A percentile compares a stretch with the other conserved stretches of the same genome.
phyloP scores from a whole-genome alignment of 2,797 vertebrate species.

The Girardinus metallicus region DNA sequence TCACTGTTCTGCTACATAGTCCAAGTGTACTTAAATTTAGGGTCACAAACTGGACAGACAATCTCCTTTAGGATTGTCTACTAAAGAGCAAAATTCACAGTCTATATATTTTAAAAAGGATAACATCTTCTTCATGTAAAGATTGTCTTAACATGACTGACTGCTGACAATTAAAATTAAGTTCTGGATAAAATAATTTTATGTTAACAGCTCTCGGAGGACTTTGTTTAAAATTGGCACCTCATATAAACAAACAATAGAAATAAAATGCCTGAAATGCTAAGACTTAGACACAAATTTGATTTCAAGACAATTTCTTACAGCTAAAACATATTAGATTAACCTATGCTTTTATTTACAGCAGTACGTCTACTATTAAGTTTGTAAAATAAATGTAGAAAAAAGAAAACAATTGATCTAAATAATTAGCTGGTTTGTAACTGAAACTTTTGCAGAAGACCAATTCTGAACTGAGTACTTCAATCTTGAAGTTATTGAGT shows the following conservation, averaged over 20 bases:
- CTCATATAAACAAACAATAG: neutral
- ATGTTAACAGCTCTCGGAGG: neutral
- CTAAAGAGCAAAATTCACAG: neutral
- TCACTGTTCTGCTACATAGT: neutral
- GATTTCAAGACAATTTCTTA: neutral
- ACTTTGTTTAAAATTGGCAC: neutral
- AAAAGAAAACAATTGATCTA: neutral
- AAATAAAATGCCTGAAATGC: neutral
- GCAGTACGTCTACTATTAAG: neutral
- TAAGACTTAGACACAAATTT: neutral
- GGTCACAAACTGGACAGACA: neutral
- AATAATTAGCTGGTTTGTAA: neutral
- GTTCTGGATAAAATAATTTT: neutral
- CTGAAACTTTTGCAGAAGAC: neutral
- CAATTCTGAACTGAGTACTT: slow-evolving; percentile 17
- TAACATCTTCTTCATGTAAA: too few relatives aligned
- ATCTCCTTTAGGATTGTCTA: neutral
- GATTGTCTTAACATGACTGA: too few relatives aligned
- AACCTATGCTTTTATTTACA: neutral
- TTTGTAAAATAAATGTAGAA: neutral
- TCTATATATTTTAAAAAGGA: too few relatives aligned
- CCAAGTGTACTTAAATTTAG: neutral
- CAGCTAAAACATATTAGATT: neutral
- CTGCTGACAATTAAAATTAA: too few relatives aligned
- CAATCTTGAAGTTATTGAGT: slow-evolving; percentile 25